phyloP scores from a whole-genome alignment of 2,797 vertebrate genomes.

The Gadopsis bispinosus region DNA sequence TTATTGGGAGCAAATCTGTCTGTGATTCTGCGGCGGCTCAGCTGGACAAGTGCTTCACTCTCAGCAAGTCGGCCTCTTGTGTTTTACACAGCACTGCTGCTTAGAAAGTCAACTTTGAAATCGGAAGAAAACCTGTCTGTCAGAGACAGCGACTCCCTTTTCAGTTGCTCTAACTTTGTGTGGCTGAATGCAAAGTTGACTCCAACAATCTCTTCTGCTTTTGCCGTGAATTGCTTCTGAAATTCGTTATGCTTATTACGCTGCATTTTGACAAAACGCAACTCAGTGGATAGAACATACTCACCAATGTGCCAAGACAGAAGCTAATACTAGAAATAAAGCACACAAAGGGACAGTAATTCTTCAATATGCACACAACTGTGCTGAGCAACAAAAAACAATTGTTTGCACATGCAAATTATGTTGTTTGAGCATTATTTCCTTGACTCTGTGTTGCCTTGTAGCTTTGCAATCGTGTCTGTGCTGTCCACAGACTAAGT shows the following conservation, averaged over 20 bases:
- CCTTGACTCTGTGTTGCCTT: background rate
- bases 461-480: background rate
- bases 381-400: background rate
- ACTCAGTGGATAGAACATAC: background rate
- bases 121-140: background rate
- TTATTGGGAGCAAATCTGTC: background rate
- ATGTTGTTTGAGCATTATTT: background rate
- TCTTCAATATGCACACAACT: background rate
- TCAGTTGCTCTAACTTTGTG: background rate
- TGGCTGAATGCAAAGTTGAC: background rate
- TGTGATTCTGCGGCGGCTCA: constrained; percentile 4
- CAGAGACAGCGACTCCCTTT: background rate
- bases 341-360: background rate
- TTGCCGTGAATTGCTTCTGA: too few relatives aligned
- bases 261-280: background rate
- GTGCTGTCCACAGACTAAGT: background rate
- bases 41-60: constrained; percentile 7
- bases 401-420: background rate
- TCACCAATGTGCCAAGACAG: background rate
- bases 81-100: constrained; percentile 7
- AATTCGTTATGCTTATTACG: background rate
- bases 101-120: background rate
- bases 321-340: background rate
- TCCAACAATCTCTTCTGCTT: background rate
- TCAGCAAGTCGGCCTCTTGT: background rate